Percentiles rank a stretch among this genome's conserved stretches.
phyloP scores from a whole-genome alignment of 2,888 invertebrate genomes.

The Tetragonisca angustula region DNA sequence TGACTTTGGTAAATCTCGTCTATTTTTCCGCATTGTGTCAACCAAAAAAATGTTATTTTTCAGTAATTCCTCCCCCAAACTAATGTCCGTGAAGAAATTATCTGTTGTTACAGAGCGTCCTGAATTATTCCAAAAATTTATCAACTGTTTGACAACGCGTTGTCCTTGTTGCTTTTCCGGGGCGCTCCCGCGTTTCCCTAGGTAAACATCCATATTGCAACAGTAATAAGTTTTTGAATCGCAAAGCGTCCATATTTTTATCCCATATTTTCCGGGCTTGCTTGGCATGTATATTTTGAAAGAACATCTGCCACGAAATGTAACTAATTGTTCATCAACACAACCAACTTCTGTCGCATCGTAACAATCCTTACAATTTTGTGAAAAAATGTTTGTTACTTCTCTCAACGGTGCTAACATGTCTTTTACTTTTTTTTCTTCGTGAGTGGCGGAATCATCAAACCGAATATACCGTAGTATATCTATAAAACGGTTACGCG shows the following conservation, averaged over 20 bases:
- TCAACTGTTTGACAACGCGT: constrained; percentile 10
- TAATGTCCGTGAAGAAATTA: constrained; percentile 17
- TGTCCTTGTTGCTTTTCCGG: neutral
- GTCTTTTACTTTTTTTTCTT: constrained; percentile 12
- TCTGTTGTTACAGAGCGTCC: neutral
- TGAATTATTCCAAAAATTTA: constrained; percentile 19
- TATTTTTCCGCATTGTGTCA: constrained; percentile 1
- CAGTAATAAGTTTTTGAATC: constrained; percentile 23
- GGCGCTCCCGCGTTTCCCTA: constrained; percentile 1
- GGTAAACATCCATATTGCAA: constrained; percentile 32
- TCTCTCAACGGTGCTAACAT: constrained; percentile 22
- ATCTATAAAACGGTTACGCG: constrained; percentile 17
- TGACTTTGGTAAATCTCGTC: neutral
- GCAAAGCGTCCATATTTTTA: constrained; percentile 13
- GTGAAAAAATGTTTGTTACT: constrained; percentile 12
- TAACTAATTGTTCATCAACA: constrained; percentile 25
- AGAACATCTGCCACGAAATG: constrained; percentile 14
- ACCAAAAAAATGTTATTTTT: constrained; percentile 13
- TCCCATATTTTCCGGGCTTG: constrained; percentile 18
- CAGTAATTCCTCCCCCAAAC: constrained; percentile 9
- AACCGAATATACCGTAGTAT: constrained; percentile 2
- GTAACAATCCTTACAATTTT: constrained; percentile 27
- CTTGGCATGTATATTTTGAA: constrained; percentile 30
- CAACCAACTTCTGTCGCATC: neutral
- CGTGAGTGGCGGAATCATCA: neutral